Percentiles rank a stretch among this genome's conserved stretches.
Evolutionary conservation across 2,113 vertebrate species (phyloP).

Genomic region (Thymallus thymallus): DNA sequence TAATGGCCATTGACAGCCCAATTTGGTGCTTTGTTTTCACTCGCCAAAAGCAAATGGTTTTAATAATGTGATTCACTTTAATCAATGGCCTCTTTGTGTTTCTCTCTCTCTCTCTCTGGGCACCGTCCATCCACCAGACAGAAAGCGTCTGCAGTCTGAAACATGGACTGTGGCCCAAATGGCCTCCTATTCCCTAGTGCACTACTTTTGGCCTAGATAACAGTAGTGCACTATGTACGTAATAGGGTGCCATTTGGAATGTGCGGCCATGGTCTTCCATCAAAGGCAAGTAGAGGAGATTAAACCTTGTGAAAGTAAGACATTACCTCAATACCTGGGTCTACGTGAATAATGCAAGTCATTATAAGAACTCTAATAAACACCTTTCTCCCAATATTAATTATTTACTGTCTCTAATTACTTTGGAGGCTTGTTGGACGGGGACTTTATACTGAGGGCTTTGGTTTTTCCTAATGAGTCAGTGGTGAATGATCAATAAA

Average conservation of each 20-base stretch:
- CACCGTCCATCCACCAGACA: not conserved
- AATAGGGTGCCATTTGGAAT: not conserved
- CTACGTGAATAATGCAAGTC: slow-evolving; percentile 6
- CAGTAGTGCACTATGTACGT: no score
- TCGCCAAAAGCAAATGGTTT: not conserved
- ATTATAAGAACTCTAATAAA: slow-evolving; percentile 17
- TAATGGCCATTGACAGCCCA: not conserved
- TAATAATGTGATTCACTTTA: not conserved
- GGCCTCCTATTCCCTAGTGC: not conserved
- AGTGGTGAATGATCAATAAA: slow-evolving; percentile 1
- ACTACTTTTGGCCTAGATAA: not conserved
- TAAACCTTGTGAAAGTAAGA: not conserved
- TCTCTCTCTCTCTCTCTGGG: not conserved
- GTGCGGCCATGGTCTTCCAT: not conserved
- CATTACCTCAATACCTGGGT: slow-evolving; percentile 2
- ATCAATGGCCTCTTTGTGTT: not conserved
- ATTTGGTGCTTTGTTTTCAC: not conserved
- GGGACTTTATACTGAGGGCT: not conserved
- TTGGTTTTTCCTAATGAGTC: not conserved
- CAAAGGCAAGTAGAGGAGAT: not conserved
- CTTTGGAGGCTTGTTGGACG: slow-evolving; percentile 9
- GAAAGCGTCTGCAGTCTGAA: not conserved
- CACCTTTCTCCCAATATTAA: slow-evolving; percentile 4
- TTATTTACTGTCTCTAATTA: slow-evolving; percentile 28
- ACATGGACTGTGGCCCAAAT: not conserved